A percentile compares a stretch with the other conserved stretches of the same genome.
These are phyloP conservation scores for Myrmophylax atrothorax DNA, from an alignment of 2,113 vertebrate genomes.

Conservation along the genomic window DNA sequence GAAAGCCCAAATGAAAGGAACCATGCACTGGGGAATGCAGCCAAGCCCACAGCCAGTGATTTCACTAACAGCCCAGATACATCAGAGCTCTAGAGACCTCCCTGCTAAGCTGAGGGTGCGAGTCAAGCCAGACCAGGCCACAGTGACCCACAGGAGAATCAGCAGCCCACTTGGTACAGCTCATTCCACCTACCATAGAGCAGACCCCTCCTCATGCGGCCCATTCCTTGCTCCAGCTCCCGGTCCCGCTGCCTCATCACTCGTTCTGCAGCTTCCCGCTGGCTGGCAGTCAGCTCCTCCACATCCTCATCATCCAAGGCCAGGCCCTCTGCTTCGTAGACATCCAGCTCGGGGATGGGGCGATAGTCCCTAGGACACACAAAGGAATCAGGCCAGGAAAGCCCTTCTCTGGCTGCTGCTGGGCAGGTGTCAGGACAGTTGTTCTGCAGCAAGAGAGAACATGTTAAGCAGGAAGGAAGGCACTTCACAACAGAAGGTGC, in stretches of 20 bases:
- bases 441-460: not conserved
- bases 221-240: constrained; percentile 79
- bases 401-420: not conserved
- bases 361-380: constrained; percentile 87
- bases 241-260: constrained; percentile 89
- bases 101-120: not conserved
- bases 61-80: not conserved
- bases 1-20: not conserved
- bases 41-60: not conserved
- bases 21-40: not conserved
- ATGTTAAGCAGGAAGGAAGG: not conserved
- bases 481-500: not conserved
- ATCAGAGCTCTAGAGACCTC: not conserved
- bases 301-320: constrained; percentile 88
- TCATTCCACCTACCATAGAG: constrained; percentile 77
- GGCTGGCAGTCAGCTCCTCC: constrained; percentile 91
- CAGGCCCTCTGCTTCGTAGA: constrained; percentile 89
- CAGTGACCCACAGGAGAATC: not conserved
- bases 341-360: constrained; percentile 89
- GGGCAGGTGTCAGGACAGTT: not conserved
- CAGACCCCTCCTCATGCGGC: constrained; percentile 87
- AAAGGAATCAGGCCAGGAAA: not conserved
- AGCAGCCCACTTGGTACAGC: not conserved
- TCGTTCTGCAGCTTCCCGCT: constrained; percentile 88
- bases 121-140: not conserved